Evolutionary conservation across 2,113 vertebrate genomes (phyloP).

Genomic region (Hyperoodon ampullatus): DNA sequence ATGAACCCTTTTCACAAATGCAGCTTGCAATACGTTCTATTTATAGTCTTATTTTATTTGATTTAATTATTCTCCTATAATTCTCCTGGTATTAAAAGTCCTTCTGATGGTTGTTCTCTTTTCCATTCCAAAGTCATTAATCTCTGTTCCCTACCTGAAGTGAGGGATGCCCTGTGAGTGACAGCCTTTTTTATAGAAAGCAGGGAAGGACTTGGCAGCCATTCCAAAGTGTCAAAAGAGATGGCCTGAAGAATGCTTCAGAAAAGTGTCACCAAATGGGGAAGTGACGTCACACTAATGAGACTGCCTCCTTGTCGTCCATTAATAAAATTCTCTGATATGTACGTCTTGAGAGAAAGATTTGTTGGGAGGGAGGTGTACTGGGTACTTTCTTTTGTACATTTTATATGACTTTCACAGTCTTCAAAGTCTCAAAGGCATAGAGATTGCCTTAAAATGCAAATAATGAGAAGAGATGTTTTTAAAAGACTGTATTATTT

Average conservation of each 20-base stretch:
- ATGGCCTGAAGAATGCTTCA: slow-evolving; percentile 56
- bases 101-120: slow-evolving; percentile 66
- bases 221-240: slow-evolving; percentile 53
- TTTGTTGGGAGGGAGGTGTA: background rate
- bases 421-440: slow-evolving; percentile 2
- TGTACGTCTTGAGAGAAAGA: slow-evolving; percentile 34
- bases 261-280: slow-evolving; percentile 56
- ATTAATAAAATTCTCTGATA: slow-evolving; percentile 57
- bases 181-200: slow-evolving; percentile 71
- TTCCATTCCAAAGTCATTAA: slow-evolving; percentile 76
- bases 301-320: slow-evolving; percentile 32
- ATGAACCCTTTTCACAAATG: slow-evolving; percentile 67
- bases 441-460: background rate
- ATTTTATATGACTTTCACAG: slow-evolving; percentile 54
- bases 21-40: slow-evolving; percentile 57
- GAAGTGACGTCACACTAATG: background rate
- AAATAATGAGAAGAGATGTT: slow-evolving; percentile 2
- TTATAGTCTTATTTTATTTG: slow-evolving; percentile 76
- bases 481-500: background rate
- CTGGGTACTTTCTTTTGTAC: slow-evolving; percentile 23
- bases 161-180: slow-evolving; percentile 46
- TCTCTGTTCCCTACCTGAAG: background rate
- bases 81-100: slow-evolving; percentile 71
- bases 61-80: slow-evolving; percentile 69
- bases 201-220: slow-evolving; percentile 52